Conservation (phyloP, 2,113 vertebrate species). For the Gnathonemus longibarbis region DNA sequence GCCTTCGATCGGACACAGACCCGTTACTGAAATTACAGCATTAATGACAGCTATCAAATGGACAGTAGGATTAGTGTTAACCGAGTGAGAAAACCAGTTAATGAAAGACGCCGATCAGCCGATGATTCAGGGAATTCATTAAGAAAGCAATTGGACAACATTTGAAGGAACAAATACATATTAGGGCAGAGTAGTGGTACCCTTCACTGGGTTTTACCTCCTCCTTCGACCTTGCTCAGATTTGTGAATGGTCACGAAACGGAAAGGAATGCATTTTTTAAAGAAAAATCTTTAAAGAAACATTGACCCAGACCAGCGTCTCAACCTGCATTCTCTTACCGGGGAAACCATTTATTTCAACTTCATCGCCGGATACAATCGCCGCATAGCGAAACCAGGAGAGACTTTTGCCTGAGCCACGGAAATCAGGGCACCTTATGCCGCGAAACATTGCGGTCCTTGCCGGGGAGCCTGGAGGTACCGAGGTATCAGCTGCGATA, state of each 20-base stretch:
- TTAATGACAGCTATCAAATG: slow-evolving; percentile 22
- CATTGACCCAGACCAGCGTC: background rate
- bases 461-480: slow-evolving; percentile 45
- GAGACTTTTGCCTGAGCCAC: slow-evolving; percentile 24
- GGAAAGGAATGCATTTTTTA: background rate
- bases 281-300: slow-evolving; percentile 9
- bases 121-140: background rate
- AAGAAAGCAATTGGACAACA: background rate
- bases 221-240: background rate
- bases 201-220: background rate
- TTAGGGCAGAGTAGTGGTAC: background rate
- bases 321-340: background rate
- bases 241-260: slow-evolving; percentile 12
- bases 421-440: slow-evolving; percentile 37
- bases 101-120: background rate
- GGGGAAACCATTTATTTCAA: background rate
- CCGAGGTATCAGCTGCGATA: slow-evolving; percentile 53
- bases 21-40: slow-evolving; percentile 33
- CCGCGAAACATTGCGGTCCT: slow-evolving; percentile 29
- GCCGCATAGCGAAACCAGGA: slow-evolving; percentile 30
- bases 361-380: slow-evolving; percentile 23
- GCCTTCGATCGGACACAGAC: slow-evolving; percentile 36
- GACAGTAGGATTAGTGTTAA: slow-evolving; percentile 1
- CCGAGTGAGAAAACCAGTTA: slow-evolving; percentile 31
- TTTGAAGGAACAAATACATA: background rate